Base-by-base conservation (phyloP, 53 echinoderm and acorn worm species). In the Luidia sarsii region DNA sequence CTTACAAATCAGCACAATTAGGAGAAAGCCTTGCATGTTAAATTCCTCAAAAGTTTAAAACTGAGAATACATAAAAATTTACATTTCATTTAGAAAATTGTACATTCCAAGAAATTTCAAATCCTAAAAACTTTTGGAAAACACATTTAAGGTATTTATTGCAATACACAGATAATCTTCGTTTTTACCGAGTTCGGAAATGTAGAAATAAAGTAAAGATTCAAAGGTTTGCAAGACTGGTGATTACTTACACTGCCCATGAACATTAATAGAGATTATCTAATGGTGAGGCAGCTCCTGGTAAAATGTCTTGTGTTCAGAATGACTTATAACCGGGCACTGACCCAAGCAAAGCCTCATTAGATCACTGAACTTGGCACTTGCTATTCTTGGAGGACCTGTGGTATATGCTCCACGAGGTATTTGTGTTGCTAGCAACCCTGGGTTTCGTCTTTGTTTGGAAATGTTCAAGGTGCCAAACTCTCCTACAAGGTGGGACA, bases 401-500 rank as follows among this genome's bases (percentile, higher is more conserved):
- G 48, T 6, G 14, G 16, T 19, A 33, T 69, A 69, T 69, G 70
- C 70, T 69, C 21, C 33, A 18, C 19, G 50, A 27, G 70, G 70
- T 0, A 1, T n/a, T 14, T 33, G 34, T 11, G 51, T 49, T 3
- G 70, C 3, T 34, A 50, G 33, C 19, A 33, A 19, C 7, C 34
- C 33, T 33, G 6, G 51, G 31, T 7, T 33, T 4, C 51, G 70
- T 51, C 51, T 49, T 18, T 69, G 70, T n/a, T 20, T 0, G 33
- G n/a, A 49, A 50, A 69, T 31, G 16, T 50, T 49, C 20, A 69
- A 33, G 50, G 50, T 69, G 7, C 70, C 70, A 50, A 69, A 50
- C 33, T 74, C 70, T 69, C 51, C 18, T 33, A 50, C 70, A 50
- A 50, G 70, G 43, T 89, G 84, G 21, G 84, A 89, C 65, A 79